Evolutionary conservation across 1,140 invertebrate species (phyloP), one percentile per base, ranked within the genome.

Genomic region (Bicyclus anynana): DNA sequence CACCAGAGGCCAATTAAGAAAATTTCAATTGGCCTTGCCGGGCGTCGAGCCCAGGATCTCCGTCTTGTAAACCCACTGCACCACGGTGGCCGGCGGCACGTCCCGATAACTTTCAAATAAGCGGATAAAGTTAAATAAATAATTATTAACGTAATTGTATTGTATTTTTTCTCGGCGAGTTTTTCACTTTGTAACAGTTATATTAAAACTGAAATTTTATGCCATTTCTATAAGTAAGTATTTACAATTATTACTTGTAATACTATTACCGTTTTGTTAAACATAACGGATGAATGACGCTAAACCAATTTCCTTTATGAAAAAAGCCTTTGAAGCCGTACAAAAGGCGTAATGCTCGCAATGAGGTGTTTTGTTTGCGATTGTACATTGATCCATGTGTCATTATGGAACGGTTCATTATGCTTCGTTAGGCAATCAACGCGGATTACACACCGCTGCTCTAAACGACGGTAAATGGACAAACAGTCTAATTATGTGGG

Each of bases 391-490:
- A 48, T 48, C 46, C 47, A 47, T 56, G 62, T 70, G 63, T 69
- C 65, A 71, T 74, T 74, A 73, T 63, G 69, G 62, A 61, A 7
- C 7, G 23, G 3, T n/a, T 23, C 7, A 23, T 23, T 23, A 60
- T 73, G 65, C 74, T 67, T 79, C 74, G 78, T 78, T 74, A 73
- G 64, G 62, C 72, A 77, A 77, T 80, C 65, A 65, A 59, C 16
- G 69, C 60, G 67, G 70, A 77, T 79, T 75, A 66, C 64, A 78
- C 66, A 35, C 10, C 23, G n/a, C n/a, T n/a, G n/a, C 72, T 66
- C 74, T 85, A 85, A 85, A 83, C 74, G 74, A 38, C 69, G 78
- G 69, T 85, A 85, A 85, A 83, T 74, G 77, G n/a, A n/a, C n/a
- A n/a, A n/a, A n/a, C n/a, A n/a, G n/a, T n/a, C n/a, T n/a, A n/a